Conservation (phyloP, 2,888 invertebrate genomes). For the Acronicta psi region DNA sequence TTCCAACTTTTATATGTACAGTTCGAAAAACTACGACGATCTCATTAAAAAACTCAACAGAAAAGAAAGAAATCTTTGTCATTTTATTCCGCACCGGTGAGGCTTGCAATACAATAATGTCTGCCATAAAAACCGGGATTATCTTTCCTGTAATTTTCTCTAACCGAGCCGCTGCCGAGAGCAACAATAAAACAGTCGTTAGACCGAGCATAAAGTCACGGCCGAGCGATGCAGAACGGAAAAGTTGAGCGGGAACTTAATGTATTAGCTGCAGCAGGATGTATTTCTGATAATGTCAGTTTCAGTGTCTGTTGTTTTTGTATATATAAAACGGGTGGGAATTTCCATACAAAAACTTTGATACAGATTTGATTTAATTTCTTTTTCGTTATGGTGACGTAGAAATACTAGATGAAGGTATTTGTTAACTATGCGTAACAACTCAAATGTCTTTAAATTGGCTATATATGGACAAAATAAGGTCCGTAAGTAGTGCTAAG, state of each 20-base stretch:
- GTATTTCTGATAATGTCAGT: conserved; percentile 22
- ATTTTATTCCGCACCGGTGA: conserved; percentile 55
- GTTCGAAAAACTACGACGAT: conserved; percentile 13
- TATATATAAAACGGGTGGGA: too few relatives aligned
- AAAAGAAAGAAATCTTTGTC: conserved; percentile 43
- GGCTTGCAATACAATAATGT: conserved; percentile 63
- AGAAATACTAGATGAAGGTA: too few relatives aligned
- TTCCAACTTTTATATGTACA: not conserved
- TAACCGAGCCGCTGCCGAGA: conserved; percentile 30
- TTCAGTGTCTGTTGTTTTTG: not conserved
- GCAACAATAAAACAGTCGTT: conserved; percentile 66
- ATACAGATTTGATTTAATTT: too few relatives aligned
- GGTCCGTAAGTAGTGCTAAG: too few relatives aligned
- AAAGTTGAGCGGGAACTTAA: conserved; percentile 35
- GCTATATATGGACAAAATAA: too few relatives aligned
- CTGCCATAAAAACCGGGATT: conserved; percentile 65
- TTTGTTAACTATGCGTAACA: too few relatives aligned
- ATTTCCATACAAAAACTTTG: too few relatives aligned
- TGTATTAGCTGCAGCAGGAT: conserved; percentile 21
- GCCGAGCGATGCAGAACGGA: conserved; percentile 42
- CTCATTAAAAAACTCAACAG: conserved; percentile 37
- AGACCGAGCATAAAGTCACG: conserved; percentile 55
- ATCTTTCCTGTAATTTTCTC: conserved; percentile 68
- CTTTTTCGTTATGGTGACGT: too few relatives aligned
- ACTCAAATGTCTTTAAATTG: too few relatives aligned